Conservation (phyloP, 2,113 vertebrate genomes). For the Riparia riparia region DNA sequence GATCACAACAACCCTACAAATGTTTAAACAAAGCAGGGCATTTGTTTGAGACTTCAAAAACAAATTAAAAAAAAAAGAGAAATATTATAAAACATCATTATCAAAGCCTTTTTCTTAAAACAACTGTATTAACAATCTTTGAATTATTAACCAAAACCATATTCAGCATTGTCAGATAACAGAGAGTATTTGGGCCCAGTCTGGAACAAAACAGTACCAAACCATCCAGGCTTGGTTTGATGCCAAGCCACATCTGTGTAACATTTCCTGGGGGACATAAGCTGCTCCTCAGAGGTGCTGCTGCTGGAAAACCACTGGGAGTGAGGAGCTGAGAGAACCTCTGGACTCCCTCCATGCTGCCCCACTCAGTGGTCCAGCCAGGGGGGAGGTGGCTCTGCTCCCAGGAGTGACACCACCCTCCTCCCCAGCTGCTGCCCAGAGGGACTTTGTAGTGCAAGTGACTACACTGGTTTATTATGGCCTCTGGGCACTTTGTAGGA, state of each 20-base stretch:
- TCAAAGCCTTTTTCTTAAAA: background rate
- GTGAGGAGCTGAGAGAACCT: background rate
- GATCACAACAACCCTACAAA: background rate
- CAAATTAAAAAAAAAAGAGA: background rate
- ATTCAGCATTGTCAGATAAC: background rate
- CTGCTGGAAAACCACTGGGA: background rate
- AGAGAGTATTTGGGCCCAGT: background rate
- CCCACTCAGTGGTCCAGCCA: background rate
- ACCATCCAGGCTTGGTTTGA: background rate
- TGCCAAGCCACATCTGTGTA: background rate
- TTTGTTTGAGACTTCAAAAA: background rate
- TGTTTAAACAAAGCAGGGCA: background rate
- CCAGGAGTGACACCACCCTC: background rate
- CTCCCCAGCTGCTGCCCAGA: background rate
- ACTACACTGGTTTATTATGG: constrained; percentile 2
- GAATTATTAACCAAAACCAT: background rate
- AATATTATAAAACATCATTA: background rate
- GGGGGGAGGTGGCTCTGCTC: background rate
- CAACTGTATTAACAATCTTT: background rate
- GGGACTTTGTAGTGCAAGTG: constrained; percentile 47
- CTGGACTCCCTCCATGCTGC: background rate
- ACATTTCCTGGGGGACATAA: fast-evolving
- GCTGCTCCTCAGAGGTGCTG: background rate
- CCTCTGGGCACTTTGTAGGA: background rate
- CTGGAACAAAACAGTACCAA: background rate